Base-by-base conservation (phyloP, 23 tunicate genomes). In the Aplidium turbinatum region DNA sequence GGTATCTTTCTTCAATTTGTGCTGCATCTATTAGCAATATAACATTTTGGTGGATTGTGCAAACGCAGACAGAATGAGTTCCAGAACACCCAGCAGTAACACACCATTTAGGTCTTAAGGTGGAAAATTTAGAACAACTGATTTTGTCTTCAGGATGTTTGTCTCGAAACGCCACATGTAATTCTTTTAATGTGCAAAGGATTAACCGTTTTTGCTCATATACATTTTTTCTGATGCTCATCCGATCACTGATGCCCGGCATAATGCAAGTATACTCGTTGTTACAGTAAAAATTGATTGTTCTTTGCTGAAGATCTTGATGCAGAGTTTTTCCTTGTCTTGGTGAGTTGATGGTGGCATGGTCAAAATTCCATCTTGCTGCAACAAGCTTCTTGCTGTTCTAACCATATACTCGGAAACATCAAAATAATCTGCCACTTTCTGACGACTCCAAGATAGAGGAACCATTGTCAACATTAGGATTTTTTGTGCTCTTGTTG, bases 191-290 rank as follows among this genome's bases (percentile, higher is more conserved):
- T 9, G 48, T 42, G 48, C 48, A 42, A 9, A 42, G 48, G 9
- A 42, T 42, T 9, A 42, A 9, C 13, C 48, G 13, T 42, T 60
- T 60, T 60, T 29, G 68, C n/a, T 26, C 35, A 26, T 27, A 29
- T 9, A 60, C 68, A 60, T 60, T 60, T 20, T 60, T 60, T 29
- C 35, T 6, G 5, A 28, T 60, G 6, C 68, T 60, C 3, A 60
- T 60, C 35, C n/a, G 68, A 60, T 60, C 38, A 29, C 38, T 60
- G 68, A 60, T 60, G n/a, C 68, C 68, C 5, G 68, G 68, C 38
- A 60, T 28, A 26, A 60, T 60, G 5, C 36, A 20, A 27, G 68
- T 60, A 29, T 28, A 60, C 31, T 60, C 38, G 31, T 60, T 60
- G 7, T 29, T 20, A 60, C 68, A 26, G 38, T 27, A 60, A 60